Percentiles rank a stretch among this genome's conserved stretches.
phyloP scores from a whole-genome alignment of 2,888 invertebrate species.

The Empis livida region DNA sequence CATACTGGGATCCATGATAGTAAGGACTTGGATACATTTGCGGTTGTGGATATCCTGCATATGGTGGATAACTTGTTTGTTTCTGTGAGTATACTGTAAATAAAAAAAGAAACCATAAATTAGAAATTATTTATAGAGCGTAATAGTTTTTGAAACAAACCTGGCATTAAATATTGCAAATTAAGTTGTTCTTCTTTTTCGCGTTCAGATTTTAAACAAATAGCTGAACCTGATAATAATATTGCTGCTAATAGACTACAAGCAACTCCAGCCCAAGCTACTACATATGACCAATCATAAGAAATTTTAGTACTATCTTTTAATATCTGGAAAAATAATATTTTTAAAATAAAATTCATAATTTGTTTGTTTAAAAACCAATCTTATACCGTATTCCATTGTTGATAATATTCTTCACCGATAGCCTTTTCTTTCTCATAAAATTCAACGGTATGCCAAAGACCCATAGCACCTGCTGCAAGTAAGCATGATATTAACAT shows the following conservation, averaged over 20 bases:
- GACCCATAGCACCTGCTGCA: constrained; percentile 87
- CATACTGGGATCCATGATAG: constrained; percentile 86
- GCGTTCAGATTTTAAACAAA: constrained; percentile 86
- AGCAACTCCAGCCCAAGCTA: constrained; percentile 93
- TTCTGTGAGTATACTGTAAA: constrained; percentile 84
- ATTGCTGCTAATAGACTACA: constrained; percentile 83
- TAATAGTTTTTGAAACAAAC: constrained; percentile 35
- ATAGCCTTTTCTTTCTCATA: constrained; percentile 90
- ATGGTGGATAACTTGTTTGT: constrained; percentile 68
- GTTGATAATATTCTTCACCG: constrained; percentile 83
- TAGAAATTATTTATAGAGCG: constrained; percentile 5
- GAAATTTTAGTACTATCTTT: constrained; percentile 71
- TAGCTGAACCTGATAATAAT: constrained; percentile 85
- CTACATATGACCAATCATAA: constrained; percentile 96
- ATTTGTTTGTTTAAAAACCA: background rate
- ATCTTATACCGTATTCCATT: constrained; percentile 68
- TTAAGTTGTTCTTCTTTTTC: constrained; percentile 92
- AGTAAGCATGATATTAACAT: constrained; percentile 54
- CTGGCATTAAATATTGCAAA: constrained; percentile 96
- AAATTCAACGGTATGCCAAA: constrained; percentile 94
- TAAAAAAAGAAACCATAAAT: background rate
- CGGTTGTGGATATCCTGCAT: constrained; percentile 73
- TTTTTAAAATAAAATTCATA: constrained; percentile 4
- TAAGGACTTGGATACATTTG: constrained; percentile 77
- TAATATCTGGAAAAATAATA: constrained; percentile 52